A percentile compares a stretch with the other conserved stretches of the same genome.
Evolutionary conservation across 2,113 vertebrate genomes (phyloP).

Genomic region (Strigops habroptila): DNA sequence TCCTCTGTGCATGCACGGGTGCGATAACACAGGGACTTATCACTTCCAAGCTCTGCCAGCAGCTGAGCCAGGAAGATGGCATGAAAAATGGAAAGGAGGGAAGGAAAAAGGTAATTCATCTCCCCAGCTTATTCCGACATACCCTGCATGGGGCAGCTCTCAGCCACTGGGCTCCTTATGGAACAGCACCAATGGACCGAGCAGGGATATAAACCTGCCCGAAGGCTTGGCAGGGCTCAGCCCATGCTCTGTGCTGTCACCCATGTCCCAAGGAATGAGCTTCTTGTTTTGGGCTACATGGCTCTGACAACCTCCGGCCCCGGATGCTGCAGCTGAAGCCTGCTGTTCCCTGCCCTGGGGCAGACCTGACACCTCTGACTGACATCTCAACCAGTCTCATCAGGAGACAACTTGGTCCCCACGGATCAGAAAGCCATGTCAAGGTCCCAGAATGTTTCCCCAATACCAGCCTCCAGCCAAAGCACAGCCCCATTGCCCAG

Average conservation of each 20-base stretch:
- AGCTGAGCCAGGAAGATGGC: background rate
- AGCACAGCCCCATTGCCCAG: accelerated
- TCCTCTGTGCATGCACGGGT: accelerated
- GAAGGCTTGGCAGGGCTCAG: accelerated
- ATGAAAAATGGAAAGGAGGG: background rate
- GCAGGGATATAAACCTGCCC: accelerated
- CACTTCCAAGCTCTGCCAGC: background rate
- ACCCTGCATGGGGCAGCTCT: background rate
- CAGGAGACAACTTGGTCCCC: accelerated
- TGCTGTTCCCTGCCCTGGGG: accelerated
- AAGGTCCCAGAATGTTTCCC: accelerated
- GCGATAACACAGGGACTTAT: background rate
- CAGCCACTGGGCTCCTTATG: accelerated
- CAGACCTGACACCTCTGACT: accelerated
- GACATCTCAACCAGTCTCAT: accelerated
- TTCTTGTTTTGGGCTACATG: background rate
- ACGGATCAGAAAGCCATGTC: accelerated
- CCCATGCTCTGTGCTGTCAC: accelerated
- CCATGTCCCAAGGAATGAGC: background rate
- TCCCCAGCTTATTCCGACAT: background rate
- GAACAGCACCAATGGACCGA: accelerated
- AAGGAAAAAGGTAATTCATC: background rate
- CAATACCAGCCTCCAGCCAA: background rate
- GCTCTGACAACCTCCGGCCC: background rate
- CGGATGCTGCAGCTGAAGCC: too few species aligned